Base-by-base conservation (phyloP, 2,797 vertebrate genomes). In the Odontamblyopus lacepedii region DNA sequence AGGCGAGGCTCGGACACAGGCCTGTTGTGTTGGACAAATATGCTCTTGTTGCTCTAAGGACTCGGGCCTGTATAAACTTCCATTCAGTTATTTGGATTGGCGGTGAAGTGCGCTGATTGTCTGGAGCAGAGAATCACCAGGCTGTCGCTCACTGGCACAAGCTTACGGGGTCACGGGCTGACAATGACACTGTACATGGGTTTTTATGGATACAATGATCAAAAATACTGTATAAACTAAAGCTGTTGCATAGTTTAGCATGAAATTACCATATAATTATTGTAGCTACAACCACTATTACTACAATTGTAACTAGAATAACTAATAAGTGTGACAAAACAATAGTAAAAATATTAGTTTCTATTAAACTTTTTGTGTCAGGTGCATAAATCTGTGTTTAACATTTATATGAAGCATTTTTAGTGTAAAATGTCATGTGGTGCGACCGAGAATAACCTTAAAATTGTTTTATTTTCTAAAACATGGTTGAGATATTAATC, bases 11-110 rank as follows among this genome's bases (percentile, higher is more conserved):
- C 82, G 78, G 75, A 87, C 77, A 78, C 67, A 79, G 75, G 73
- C 76, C 59, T 75, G 72, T 81, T 87, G 79, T 90, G 77, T 80
- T 56, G n/a, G 50, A 91, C 83, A 89, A 78, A 84, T 80, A 67
- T 48, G 51, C 56, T 76, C 72, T 86, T 90, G 87, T 91, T 85
- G 53, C 79, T 64, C 35, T 66, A 63, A 64, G 56, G 74, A 80
- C 70, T 85, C 65, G 29, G 69, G 51, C 77, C 82, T 41, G 59
- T 8, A 75, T 66, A 88, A 82, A 85, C 81, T 74, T 83, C 76
- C 79, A 83, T 30, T 79, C 16, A 70, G 66, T 78, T 74, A 67
- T 84, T 85, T 79, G 73, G 75, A 70, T 76, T 80, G 67, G 84
- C 79, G 71, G 75, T 79, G 71, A 87, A 82, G 60, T 65, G 75